phyloP scores from a whole-genome alignment of 2,888 invertebrate genomes.

The Drosophila emarginata region DNA sequence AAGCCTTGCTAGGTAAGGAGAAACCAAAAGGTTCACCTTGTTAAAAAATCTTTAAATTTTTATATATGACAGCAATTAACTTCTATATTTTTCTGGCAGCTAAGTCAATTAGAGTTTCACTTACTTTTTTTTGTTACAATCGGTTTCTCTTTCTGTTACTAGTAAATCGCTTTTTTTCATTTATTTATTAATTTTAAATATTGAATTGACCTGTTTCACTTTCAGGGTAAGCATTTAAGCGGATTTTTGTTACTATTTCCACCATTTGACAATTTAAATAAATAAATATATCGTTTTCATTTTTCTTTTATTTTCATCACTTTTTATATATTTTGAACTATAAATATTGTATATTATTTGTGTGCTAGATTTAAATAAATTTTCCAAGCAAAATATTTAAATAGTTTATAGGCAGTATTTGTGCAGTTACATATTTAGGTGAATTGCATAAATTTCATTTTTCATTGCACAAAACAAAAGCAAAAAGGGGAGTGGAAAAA shows the following conservation, averaged over 20 bases:
- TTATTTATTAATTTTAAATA: not conserved
- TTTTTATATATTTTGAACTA: not conserved
- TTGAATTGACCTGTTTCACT: not conserved
- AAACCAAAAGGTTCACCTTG: no score
- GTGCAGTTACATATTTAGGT: constrained; percentile 32
- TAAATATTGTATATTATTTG: constrained; percentile 5
- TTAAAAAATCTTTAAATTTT: no score
- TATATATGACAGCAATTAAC: no score
- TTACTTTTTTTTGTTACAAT: not conserved
- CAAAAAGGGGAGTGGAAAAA: not conserved
- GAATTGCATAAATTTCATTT: constrained; percentile 63
- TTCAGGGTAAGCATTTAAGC: not conserved
- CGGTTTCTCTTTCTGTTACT: not conserved
- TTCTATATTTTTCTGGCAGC: no score
- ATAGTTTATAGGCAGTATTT: constrained; percentile 45
- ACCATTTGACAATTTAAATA: constrained; percentile 47
- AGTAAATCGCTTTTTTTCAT: not conserved
- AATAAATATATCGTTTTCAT: constrained; percentile 34
- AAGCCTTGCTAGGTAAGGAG: no score
- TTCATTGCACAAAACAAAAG: constrained; percentile 41
- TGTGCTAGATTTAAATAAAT: constrained; percentile 38
- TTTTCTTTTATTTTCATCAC: constrained; percentile 30
- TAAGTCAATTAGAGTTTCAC: no score
- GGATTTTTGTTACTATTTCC: constrained; percentile 10
- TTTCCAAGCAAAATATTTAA: constrained; percentile 31